phyloP scores from a whole-genome alignment of 1,140 invertebrate genomes.

The Heliconius eleuchia region DNA sequence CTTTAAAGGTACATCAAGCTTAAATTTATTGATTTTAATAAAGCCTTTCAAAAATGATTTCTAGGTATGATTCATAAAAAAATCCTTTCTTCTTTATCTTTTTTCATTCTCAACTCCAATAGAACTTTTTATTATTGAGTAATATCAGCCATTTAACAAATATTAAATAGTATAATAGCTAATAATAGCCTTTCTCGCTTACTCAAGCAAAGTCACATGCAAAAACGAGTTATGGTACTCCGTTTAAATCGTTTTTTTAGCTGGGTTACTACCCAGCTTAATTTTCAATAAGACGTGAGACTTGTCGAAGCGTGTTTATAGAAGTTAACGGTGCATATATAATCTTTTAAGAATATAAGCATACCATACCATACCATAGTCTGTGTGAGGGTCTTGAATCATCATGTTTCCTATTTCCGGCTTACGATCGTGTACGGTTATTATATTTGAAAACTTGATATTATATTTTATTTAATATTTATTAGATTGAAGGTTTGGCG shows the following conservation, averaged over 20 bases:
- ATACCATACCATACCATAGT: not conserved
- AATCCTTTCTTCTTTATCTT: too few species aligned
- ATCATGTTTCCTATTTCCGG: constrained; percentile 21
- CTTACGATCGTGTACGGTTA: constrained; percentile 2
- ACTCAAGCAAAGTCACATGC: not conserved
- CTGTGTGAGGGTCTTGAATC: constrained; percentile 25
- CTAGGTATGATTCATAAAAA: too few species aligned
- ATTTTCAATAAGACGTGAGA: constrained; percentile 7
- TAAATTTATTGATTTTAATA: not conserved
- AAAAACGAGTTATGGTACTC: not conserved
- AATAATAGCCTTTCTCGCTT: too few species aligned
- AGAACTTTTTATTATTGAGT: too few species aligned
- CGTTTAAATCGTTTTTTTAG: too few species aligned
- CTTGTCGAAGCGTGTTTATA: constrained; percentile 18
- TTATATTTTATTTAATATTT: not conserved
- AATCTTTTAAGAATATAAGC: constrained; percentile 2
- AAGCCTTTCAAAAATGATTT: not conserved
- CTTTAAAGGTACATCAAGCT: not conserved
- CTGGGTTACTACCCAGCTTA: not conserved
- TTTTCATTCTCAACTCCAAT: too few species aligned
- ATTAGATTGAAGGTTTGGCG: not conserved
- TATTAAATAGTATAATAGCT: too few species aligned
- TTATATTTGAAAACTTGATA: not conserved
- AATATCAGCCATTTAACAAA: too few species aligned
- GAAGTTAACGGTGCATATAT: not conserved